Evolutionary conservation across 37 sponge, comb jelly and placozoan species (phyloP), one percentile per base, ranked within the genome.

Genomic region (Ianthella basta): DNA sequence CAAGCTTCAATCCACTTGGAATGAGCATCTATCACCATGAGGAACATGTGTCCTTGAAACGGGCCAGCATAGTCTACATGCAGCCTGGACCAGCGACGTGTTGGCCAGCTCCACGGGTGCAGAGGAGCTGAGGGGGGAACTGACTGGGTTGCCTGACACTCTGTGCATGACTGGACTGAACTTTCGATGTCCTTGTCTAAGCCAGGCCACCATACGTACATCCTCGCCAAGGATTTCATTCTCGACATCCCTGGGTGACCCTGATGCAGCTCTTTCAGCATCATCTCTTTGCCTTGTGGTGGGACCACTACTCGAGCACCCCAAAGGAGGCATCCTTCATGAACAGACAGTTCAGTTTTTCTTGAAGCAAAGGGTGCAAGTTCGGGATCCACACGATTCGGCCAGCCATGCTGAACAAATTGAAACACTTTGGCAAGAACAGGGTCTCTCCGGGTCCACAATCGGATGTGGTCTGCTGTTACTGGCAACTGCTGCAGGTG

Each of bases 21-120:
- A 36, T 3, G 40, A 38, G 69, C 38, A 6, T 64, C 67, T 27
- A 83, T 38, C 34, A 64, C 50, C 39, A 83, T 38, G 15, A 66
- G 65, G 27, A 66, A 30, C 35, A 53, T 29, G 70, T 24, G 8
- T 54, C 15, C 60, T 44, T 60, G 21, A 53, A 69, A 53, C 16
- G 86, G 86, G 23, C 86, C 86, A 2, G 68, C 86, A 86, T 64
- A 86, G 34, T 86, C 86, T 21, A 79, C 53, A 63, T 86, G 86
- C 21, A 86, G 21, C 35, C 86, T 10, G 27, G 56, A 23, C 80
- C 80, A 86, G 15, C 69, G 80, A 14, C 69, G 54, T 27, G 66
- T 64, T 25, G 86, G 86, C 86, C 80, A 86, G 12, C 10, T 13
- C 82, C 82, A 81, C 15, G 82, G 82, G 14, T 81, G 82, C 60